Conservation (phyloP, 2,113 vertebrate genomes). For the Channa argus region DNA sequence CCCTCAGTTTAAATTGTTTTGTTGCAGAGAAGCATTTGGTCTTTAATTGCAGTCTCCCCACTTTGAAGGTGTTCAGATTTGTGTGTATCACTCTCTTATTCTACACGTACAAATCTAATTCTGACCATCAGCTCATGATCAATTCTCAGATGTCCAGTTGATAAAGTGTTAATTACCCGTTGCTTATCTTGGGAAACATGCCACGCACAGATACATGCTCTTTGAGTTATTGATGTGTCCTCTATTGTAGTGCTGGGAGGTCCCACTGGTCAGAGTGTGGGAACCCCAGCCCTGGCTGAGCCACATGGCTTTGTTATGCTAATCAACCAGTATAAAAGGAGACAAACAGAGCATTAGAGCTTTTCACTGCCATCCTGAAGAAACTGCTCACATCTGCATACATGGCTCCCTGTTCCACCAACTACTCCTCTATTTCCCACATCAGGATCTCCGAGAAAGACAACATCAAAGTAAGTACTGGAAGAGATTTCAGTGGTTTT, state of each 20-base stretch:
- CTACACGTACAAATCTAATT: constrained; percentile 4
- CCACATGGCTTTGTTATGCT: constrained; percentile 87
- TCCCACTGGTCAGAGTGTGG: constrained; percentile 84
- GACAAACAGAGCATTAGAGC: constrained; percentile 66
- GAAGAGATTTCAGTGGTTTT: not conserved
- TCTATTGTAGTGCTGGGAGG: constrained; percentile 79
- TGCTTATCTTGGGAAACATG: constrained; percentile 80
- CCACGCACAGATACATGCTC: constrained; percentile 71
- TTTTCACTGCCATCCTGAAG: constrained; percentile 40
- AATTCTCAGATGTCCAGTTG: constrained; percentile 27
- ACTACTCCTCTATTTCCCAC: constrained; percentile 56
- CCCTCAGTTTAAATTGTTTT: constrained; percentile 58
- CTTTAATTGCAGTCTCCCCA: constrained; percentile 8
- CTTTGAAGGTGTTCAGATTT: constrained; percentile 21
- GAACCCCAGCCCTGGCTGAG: constrained; percentile 82
- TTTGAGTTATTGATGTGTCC: constrained; percentile 80
- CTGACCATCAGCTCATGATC: not conserved
- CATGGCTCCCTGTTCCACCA: constrained; percentile 76
- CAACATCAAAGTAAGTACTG: constrained; percentile 72
- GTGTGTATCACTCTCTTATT: not conserved
- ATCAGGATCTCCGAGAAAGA: constrained; percentile 69
- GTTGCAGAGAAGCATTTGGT: constrained; percentile 62
- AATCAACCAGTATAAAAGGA: constrained; percentile 82
- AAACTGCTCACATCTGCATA: constrained; percentile 47
- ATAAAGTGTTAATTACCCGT: constrained; percentile 67